phyloP scores from a whole-genome alignment of 2,797 vertebrate species.

The Hemitrygon akajei region DNA sequence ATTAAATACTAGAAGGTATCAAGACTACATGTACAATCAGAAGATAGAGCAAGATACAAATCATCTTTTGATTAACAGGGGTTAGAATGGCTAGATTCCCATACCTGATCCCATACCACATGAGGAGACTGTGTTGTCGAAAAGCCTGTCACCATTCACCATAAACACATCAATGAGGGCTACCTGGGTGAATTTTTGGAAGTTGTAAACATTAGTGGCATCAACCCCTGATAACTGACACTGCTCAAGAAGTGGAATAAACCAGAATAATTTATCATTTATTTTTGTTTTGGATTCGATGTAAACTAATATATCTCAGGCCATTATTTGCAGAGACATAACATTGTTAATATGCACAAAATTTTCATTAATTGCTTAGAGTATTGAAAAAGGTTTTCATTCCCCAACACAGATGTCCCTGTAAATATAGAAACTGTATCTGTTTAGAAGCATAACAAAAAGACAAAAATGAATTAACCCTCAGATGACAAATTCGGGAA shows the following conservation, averaged over 20 bases:
- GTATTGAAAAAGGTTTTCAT: background rate
- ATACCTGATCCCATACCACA: background rate
- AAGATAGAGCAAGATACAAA: background rate
- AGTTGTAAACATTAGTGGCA: background rate
- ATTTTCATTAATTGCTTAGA: background rate
- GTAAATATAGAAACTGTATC: background rate
- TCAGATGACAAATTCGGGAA: background rate
- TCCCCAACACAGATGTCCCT: background rate
- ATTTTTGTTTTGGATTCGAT: background rate
- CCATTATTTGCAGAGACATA: background rate
- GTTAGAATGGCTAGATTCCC: background rate
- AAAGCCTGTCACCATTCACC: background rate
- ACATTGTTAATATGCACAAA: background rate
- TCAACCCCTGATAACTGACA: background rate
- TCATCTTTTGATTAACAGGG: background rate
- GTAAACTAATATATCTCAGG: background rate
- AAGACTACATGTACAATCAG: background rate
- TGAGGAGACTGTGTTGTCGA: background rate
- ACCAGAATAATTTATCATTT: background rate
- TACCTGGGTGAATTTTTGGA: background rate
- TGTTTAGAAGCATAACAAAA: background rate
- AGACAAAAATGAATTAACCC: background rate
- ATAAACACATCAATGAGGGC: background rate
- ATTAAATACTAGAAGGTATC: background rate
- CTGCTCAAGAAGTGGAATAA: background rate